These are phyloP conservation scores for Andrena trimmerana DNA, from an alignment of 2,888 invertebrate genomes.

Conservation along the genomic window DNA sequence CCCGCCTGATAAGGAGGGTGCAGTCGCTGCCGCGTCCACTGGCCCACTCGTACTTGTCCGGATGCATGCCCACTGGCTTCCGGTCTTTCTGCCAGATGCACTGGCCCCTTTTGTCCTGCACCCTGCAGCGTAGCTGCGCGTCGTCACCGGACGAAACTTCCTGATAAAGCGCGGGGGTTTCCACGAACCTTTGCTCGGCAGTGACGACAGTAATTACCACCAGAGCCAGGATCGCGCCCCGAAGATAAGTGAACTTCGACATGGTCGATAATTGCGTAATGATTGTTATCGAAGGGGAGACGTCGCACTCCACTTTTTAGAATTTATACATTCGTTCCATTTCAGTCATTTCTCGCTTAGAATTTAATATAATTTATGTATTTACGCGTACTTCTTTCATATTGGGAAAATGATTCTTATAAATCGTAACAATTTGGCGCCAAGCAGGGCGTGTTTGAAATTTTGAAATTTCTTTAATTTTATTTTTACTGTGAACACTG, in stretches of 20 bases:
- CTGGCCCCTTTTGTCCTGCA: constrained; percentile 94
- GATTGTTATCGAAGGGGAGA: no score
- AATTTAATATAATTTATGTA: background rate
- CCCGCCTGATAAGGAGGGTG: constrained; percentile 93
- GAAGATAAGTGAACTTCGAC: constrained; percentile 14
- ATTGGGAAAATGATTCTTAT: background rate
- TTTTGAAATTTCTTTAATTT: background rate
- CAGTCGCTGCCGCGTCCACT: constrained; percentile 91
- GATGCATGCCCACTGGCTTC: constrained; percentile 94
- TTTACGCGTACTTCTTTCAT: no score
- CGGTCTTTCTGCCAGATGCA: constrained; percentile 98
- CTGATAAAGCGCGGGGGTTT: constrained; percentile 92
- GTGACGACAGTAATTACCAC: background rate
- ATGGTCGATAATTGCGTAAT: background rate
- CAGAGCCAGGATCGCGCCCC: background rate
- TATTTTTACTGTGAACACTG: constrained; percentile 22
- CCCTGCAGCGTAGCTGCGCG: constrained; percentile 92
- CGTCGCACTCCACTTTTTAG: no score
- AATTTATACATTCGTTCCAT: background rate
- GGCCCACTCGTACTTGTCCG: constrained; percentile 96
- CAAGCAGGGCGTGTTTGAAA: background rate
- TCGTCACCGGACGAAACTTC: constrained; percentile 96
- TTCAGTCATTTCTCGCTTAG: background rate
- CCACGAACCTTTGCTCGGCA: constrained; percentile 91
- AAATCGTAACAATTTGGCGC: background rate